Evolutionary conservation across 2,797 vertebrate species (phyloP).

Genomic region (Gymnothorax javanicus): DNA sequence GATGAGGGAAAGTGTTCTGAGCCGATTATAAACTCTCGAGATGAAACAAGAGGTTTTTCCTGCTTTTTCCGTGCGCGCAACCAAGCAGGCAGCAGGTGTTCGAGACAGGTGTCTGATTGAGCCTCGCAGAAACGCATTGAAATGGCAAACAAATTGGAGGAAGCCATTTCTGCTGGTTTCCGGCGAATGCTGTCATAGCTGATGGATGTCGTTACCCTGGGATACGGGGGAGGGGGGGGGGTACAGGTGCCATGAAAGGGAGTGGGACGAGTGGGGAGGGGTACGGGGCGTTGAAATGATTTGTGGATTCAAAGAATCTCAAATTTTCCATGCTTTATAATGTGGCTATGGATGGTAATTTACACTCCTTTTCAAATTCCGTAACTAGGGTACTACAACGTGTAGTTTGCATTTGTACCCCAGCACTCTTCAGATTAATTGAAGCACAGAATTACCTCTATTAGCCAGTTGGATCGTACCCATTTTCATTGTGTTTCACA

Average conservation of each 20-base stretch:
- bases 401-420: neutral
- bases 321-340: neutral
- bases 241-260: slow-evolving; percentile 45
- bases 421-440: neutral
- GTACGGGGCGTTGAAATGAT: neutral
- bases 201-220: slow-evolving; percentile 49
- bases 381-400: no score
- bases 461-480: neutral
- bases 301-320: neutral
- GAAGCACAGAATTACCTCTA: neutral
- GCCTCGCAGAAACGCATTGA: slow-evolving; percentile 57
- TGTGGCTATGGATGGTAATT: neutral
- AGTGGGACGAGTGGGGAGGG: slow-evolving; percentile 23
- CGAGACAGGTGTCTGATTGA: slow-evolving; percentile 64
- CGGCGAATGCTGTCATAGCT: slow-evolving; percentile 53
- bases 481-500: neutral
- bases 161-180: slow-evolving; percentile 51
- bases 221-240: slow-evolving; percentile 44
- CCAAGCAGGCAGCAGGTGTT: slow-evolving; percentile 56
- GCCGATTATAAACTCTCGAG: slow-evolving; percentile 58
- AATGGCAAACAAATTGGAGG: slow-evolving; percentile 58
- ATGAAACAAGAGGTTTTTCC: slow-evolving; percentile 30
- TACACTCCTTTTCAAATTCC: neutral
- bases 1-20: slow-evolving; percentile 57
- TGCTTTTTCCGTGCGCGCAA: slow-evolving; percentile 49